phyloP scores from a whole-genome alignment of 2,888 invertebrate species.

The Muscina levida region DNA sequence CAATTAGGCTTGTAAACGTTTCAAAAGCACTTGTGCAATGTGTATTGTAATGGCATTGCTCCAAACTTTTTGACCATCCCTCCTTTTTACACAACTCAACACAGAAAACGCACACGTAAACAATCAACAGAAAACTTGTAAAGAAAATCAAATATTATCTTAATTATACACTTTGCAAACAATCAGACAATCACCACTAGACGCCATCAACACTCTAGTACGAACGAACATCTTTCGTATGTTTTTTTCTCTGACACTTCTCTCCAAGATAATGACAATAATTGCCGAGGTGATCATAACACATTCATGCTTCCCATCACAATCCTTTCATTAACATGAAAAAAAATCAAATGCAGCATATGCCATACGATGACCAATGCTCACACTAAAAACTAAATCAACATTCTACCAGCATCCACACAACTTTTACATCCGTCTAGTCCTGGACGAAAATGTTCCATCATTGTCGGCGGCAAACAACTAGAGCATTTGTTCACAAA shows the following conservation, averaged over 20 bases:
- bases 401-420: neutral
- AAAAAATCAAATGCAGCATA: neutral
- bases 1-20: too few relatives aligned
- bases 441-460: constrained; percentile 40
- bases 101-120: too few relatives aligned
- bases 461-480: constrained; percentile 40
- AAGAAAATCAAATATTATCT: constrained; percentile 29
- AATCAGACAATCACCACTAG: constrained; percentile 9
- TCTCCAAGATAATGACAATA: constrained; percentile 14
- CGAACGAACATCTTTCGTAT: neutral
- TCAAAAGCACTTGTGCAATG: too few relatives aligned
- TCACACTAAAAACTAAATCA: neutral
- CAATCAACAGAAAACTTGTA: too few relatives aligned
- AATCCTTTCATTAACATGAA: constrained; percentile 15
- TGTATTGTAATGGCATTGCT: too few relatives aligned
- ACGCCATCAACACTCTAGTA: constrained; percentile 41
- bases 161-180: constrained; percentile 31
- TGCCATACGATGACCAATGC: neutral
- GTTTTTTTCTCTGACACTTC: neutral
- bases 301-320: neutral
- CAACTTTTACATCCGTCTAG: constrained; percentile 26
- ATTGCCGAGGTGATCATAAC: constrained; percentile 9
- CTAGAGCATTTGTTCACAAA: neutral
- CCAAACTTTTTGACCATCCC: too few relatives aligned
- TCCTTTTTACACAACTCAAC: too few relatives aligned